A percentile compares a stretch with the other conserved stretches of the same genome.
Conservation (phyloP, 2,888 invertebrate species). For the Pemphredon lugubris region DNA sequence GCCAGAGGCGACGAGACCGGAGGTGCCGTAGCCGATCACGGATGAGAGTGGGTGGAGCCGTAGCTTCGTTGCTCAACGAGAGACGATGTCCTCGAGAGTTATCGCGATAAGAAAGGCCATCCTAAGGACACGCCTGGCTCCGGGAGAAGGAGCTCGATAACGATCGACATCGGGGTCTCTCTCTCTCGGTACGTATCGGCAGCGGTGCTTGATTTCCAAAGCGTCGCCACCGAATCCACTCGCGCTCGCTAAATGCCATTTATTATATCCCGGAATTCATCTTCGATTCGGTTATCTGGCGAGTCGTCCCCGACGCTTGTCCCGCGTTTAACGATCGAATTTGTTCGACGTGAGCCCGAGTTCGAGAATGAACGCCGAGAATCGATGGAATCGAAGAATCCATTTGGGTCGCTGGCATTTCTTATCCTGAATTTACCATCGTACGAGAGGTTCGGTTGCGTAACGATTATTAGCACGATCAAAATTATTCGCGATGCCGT, state of each 20-base stretch:
- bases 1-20: slow-evolving; percentile 65
- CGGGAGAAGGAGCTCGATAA: slow-evolving; percentile 64
- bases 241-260: slow-evolving; percentile 31
- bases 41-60: slow-evolving; percentile 78
- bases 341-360: no score
- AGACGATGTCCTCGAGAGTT: slow-evolving; percentile 78
- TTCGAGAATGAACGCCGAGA: no score
- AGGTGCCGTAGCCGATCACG: slow-evolving; percentile 71
- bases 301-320: background rate
- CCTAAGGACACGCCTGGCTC: slow-evolving; percentile 77
- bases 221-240: slow-evolving; percentile 51
- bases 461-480: no score
- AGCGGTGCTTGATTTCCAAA: slow-evolving; percentile 49
- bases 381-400: no score
- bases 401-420: no score
- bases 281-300: background rate
- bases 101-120: slow-evolving; percentile 79
- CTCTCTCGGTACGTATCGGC: slow-evolving; percentile 37
- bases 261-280: slow-evolving; percentile 28
- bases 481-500: no score
- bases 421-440: no score
- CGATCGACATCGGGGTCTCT: slow-evolving; percentile 61
- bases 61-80: slow-evolving; percentile 74
- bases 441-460: no score
- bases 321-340: background rate